These are phyloP conservation scores for Carabus problematicus DNA, from an alignment of 2,888 invertebrate genomes.

Conservation along the genomic window DNA sequence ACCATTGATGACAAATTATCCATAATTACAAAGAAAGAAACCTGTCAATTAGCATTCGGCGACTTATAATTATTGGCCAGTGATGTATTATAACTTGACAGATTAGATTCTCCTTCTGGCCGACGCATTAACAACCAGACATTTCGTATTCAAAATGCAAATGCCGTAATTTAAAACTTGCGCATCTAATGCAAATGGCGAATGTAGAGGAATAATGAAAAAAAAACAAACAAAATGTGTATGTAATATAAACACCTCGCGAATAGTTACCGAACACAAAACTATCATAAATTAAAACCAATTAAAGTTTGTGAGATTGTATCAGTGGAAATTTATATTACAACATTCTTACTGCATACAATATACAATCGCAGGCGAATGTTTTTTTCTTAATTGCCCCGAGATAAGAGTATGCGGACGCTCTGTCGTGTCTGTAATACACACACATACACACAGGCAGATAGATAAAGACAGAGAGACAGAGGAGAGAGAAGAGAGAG, in stretches of 20 bases:
- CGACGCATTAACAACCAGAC: no score
- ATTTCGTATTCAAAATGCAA: no score
- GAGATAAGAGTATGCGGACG: constrained; percentile 17
- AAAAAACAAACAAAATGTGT: not conserved
- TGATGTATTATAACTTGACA: no score
- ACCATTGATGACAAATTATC: no score
- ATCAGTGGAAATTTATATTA: constrained; percentile 34
- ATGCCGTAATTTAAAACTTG: no score
- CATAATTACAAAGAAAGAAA: no score
- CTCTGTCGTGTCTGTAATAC: not conserved
- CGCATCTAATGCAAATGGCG: no score
- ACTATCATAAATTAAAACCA: constrained; percentile 29
- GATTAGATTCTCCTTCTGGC: no score
- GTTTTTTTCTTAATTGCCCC: constrained; percentile 31
- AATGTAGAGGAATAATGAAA: no score
- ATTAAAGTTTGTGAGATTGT: constrained; percentile 27
- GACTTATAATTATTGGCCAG: no score
- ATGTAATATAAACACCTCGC: not conserved
- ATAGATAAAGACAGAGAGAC: constrained; percentile 1
- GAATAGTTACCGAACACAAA: not conserved
- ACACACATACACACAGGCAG: not conserved
- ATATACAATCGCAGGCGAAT: constrained; percentile 24
- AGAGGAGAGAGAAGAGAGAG: not conserved
- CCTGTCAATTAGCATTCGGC: no score
- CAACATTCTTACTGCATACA: constrained; percentile 31